Evolutionary conservation across 2,888 invertebrate genomes (phyloP).

Genomic region (Andrena trimmerana): DNA sequence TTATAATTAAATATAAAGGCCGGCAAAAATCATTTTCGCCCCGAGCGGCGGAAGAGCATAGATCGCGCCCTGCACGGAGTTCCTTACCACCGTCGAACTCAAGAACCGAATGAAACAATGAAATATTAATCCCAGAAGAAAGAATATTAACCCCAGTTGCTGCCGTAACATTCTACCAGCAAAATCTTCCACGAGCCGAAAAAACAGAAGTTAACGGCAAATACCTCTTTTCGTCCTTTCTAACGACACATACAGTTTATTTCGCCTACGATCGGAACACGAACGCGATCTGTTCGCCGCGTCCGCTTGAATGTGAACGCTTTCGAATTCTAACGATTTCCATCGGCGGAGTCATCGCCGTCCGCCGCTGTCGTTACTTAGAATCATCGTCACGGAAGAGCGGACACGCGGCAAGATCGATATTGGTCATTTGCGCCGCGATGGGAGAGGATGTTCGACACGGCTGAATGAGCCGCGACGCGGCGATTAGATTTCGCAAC

Average conservation of each 20-base stretch:
- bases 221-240: slow-evolving; percentile 10
- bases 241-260: slow-evolving; percentile 24
- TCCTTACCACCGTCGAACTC: too few relatives aligned
- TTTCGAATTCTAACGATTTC: slow-evolving; percentile 50
- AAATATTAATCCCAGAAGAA: too few relatives aligned
- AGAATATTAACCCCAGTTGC: too few relatives aligned
- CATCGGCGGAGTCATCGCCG: slow-evolving; percentile 19
- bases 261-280: slow-evolving; percentile 19
- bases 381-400: slow-evolving; percentile 53
- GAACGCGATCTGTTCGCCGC: slow-evolving; percentile 1
- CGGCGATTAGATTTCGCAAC: slow-evolving; percentile 59
- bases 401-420: slow-evolving; percentile 23
- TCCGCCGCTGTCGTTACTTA: slow-evolving; percentile 22
- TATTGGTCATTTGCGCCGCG: slow-evolving; percentile 48
- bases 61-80: too few relatives aligned
- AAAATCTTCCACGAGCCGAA: too few relatives aligned
- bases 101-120: too few relatives aligned
- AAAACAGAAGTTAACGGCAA: too few relatives aligned
- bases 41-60: too few relatives aligned
- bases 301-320: slow-evolving; percentile 24
- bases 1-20: too few relatives aligned
- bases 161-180: too few relatives aligned
- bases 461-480: slow-evolving; percentile 46
- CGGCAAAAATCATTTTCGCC: too few relatives aligned
- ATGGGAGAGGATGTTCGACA: slow-evolving; percentile 43